phyloP scores from a whole-genome alignment of 2,888 invertebrate species.

The Mythimna lalbum region DNA sequence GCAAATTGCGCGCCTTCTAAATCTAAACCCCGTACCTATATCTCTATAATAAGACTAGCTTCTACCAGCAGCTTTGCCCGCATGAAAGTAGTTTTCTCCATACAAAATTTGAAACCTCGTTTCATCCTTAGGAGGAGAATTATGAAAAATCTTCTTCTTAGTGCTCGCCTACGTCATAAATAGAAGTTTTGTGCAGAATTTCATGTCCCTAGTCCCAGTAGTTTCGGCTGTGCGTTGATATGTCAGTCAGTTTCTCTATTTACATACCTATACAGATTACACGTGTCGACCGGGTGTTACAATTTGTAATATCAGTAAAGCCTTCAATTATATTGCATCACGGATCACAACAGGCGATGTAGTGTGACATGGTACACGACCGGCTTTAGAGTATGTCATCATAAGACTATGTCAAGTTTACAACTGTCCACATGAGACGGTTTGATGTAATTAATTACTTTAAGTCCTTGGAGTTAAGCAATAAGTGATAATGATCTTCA shows the following conservation, averaged over 20 bases:
- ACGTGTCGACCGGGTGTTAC: conserved; percentile 47
- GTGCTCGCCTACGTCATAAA: too few species aligned
- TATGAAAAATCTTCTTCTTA: too few species aligned
- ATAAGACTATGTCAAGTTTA: conserved; percentile 64
- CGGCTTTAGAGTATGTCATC: conserved; percentile 44
- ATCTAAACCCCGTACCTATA: neutral
- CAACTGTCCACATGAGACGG: conserved; percentile 33
- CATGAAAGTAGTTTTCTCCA: too few species aligned
- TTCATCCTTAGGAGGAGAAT: too few species aligned
- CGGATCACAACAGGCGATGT: conserved; percentile 19
- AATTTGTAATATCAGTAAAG: conserved; percentile 47
- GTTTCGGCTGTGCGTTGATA: too few species aligned
- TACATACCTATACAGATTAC: conserved; percentile 33
- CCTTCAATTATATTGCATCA: conserved; percentile 51
- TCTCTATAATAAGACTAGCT: neutral
- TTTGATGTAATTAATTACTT: conserved; percentile 63
- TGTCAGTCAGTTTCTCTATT: too few species aligned
- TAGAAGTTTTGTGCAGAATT: too few species aligned
- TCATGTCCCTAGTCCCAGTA: too few species aligned
- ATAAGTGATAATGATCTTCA: conserved; percentile 50
- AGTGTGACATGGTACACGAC: conserved; percentile 48
- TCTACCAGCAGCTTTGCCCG: too few species aligned
- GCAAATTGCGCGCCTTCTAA: neutral
- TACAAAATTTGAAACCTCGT: too few species aligned
- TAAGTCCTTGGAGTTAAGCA: conserved; percentile 37